A percentile compares a stretch with the other conserved stretches of the same genome.
phyloP scores from a whole-genome alignment of 2,888 invertebrate species.

The Philereme vetulata region DNA sequence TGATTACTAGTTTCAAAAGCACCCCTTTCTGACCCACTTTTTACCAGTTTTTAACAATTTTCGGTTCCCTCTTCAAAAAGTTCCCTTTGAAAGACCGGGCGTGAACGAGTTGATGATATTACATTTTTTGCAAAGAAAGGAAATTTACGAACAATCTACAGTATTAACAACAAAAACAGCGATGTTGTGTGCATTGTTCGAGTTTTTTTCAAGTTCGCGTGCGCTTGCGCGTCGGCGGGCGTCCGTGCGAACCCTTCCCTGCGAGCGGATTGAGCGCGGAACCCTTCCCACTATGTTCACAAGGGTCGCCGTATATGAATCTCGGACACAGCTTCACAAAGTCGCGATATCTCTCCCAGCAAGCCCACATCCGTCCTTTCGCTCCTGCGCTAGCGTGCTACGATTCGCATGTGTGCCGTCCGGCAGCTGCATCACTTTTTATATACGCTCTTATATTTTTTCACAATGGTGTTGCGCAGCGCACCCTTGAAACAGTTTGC shows the following conservation, averaged over 20 bases:
- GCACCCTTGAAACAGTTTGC: conserved; percentile 85
- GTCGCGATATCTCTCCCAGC: conserved; percentile 45
- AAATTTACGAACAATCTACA: conserved; percentile 82
- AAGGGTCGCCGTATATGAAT: conserved; percentile 61
- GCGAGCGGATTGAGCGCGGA: conserved; percentile 68
- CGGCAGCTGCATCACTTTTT: conserved; percentile 83
- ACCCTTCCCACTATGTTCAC: conserved; percentile 74
- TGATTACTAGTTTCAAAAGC: conserved; percentile 83
- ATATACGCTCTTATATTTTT: conserved; percentile 82
- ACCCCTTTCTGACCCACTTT: conserved; percentile 84
- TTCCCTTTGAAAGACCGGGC: conserved; percentile 81
- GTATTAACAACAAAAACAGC: conserved; percentile 82
- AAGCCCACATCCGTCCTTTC: conserved; percentile 59
- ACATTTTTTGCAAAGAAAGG: conserved; percentile 76
- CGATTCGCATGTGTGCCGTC: conserved; percentile 81
- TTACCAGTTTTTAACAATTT: conserved; percentile 80
- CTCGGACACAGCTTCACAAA: conserved; percentile 44
- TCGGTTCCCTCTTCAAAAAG: conserved; percentile 76
- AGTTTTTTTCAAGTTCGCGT: conserved; percentile 79
- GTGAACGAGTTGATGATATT: conserved; percentile 85
- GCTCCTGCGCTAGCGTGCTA: conserved; percentile 52
- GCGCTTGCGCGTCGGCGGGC: conserved; percentile 82
- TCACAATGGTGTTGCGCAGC: conserved; percentile 75
- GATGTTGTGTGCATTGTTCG: conserved; percentile 75
- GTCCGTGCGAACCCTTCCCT: conserved; percentile 78